phyloP scores from a whole-genome alignment of 2,888 invertebrate genomes.

The Idaea biselata region DNA sequence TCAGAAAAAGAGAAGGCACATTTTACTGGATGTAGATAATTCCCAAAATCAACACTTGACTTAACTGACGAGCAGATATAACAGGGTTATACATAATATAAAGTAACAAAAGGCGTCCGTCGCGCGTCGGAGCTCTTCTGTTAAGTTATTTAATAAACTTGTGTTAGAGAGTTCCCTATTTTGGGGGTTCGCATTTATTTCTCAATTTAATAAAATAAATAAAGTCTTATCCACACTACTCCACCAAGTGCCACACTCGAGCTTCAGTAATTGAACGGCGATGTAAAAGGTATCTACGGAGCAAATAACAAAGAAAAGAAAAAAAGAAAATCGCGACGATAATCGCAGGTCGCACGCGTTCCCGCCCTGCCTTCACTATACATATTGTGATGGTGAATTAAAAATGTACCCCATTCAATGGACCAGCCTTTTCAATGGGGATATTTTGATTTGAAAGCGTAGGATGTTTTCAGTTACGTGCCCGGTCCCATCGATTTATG shows the following conservation, averaged over 20 bases:
- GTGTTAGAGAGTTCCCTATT: no score
- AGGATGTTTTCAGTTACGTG: slow-evolving; percentile 41
- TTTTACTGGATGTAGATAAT: no score
- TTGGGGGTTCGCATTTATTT: no score
- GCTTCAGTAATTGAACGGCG: slow-evolving; percentile 78
- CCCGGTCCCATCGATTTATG: slow-evolving; percentile 16
- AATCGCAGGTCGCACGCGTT: slow-evolving; percentile 69
- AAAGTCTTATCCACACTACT: slow-evolving; percentile 44
- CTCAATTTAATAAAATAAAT: no score
- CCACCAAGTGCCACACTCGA: slow-evolving; percentile 49
- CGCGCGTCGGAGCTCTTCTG: no score
- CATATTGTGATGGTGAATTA: slow-evolving; percentile 66
- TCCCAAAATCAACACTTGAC: no score
- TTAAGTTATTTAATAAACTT: no score
- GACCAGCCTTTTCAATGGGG: slow-evolving; percentile 37
- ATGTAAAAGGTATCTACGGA: slow-evolving; percentile 79
- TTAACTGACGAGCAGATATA: no score
- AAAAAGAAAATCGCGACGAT: slow-evolving; percentile 44
- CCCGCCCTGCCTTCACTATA: slow-evolving; percentile 58
- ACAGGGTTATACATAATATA: no score
- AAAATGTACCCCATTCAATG: slow-evolving; percentile 70
- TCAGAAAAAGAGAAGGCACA: no score
- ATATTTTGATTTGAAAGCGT: slow-evolving; percentile 45
- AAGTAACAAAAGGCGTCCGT: no score
- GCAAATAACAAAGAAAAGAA: slow-evolving; percentile 69